Evolutionary conservation across 1,140 invertebrate genomes (phyloP).

Genomic region (Drosophila pruinosa): DNA sequence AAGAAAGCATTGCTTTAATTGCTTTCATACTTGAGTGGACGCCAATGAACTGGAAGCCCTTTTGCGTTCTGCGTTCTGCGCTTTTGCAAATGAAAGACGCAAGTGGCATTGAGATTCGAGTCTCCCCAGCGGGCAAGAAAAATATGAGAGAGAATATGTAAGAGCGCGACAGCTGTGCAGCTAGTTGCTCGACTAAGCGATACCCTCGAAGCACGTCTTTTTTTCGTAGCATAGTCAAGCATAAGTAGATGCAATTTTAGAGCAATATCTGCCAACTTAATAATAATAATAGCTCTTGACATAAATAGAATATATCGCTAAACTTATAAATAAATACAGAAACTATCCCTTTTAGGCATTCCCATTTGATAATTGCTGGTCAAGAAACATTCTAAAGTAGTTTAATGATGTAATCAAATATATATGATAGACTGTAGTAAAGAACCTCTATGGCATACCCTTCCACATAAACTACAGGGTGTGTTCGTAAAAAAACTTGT

Average conservation of each 20-base stretch:
- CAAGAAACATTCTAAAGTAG: too few species aligned
- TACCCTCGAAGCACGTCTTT: neutral
- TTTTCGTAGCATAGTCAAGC: too few species aligned
- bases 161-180: neutral
- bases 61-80: slow-evolving; percentile 13
- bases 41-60: slow-evolving; percentile 37
- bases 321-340: too few species aligned
- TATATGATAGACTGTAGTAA: too few species aligned
- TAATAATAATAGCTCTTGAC: too few species aligned
- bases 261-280: too few species aligned
- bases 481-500: slow-evolving; percentile 8
- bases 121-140: neutral
- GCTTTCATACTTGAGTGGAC: slow-evolving; percentile 19
- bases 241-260: too few species aligned
- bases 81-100: slow-evolving; percentile 26
- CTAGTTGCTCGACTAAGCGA: neutral
- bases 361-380: too few species aligned
- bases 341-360: too few species aligned
- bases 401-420: too few species aligned
- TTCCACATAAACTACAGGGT: neutral
- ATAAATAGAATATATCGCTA: too few species aligned
- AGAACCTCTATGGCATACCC: neutral
- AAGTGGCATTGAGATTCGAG: slow-evolving; percentile 19
- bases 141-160: neutral
- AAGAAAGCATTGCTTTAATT: slow-evolving; percentile 28